These are phyloP conservation scores for Drosophila murphyi DNA, from an alignment of 1,140 invertebrate species.

Conservation along the genomic window DNA sequence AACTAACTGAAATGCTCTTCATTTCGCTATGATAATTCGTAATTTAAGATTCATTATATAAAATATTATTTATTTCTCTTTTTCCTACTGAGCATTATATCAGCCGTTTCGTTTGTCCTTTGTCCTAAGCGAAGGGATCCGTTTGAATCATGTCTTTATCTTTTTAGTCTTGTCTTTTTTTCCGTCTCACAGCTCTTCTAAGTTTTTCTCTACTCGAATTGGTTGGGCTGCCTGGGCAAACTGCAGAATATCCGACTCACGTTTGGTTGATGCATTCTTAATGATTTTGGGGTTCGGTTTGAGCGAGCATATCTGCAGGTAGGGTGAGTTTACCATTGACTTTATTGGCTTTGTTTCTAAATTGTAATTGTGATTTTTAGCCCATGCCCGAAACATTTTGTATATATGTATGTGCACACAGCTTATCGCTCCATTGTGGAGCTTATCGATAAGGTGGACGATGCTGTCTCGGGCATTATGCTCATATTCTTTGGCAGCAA, in stretches of 20 bases:
- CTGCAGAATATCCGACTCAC: slow-evolving; percentile 69
- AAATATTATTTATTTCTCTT: not conserved
- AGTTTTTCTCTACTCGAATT: slow-evolving; percentile 66
- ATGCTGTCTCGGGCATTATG: slow-evolving; percentile 70
- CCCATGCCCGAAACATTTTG: slow-evolving; percentile 69
- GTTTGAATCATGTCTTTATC: slow-evolving; percentile 66
- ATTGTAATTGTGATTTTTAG: not conserved
- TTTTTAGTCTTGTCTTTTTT: too few relatives aligned
- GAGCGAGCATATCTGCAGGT: slow-evolving; percentile 48
- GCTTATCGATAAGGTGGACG: slow-evolving; percentile 68
- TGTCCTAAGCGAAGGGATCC: slow-evolving; percentile 64
- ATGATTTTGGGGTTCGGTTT: slow-evolving; percentile 75
- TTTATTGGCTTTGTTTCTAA: slow-evolving; percentile 68
- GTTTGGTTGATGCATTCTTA: slow-evolving; percentile 77
- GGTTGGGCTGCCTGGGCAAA: slow-evolving; percentile 71
- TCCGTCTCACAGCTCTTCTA: slow-evolving; percentile 60
- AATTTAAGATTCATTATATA: not conserved
- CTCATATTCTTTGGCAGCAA: slow-evolving; percentile 78
- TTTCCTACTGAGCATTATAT: slow-evolving; percentile 72
- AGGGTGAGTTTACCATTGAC: slow-evolving; percentile 72
- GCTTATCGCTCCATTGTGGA: slow-evolving; percentile 72
- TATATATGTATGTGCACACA: slow-evolving; percentile 47
- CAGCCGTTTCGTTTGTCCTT: slow-evolving; percentile 63
- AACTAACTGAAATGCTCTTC: too few relatives aligned
- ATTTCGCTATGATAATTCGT: too few relatives aligned